Conservation (phyloP, 2,797 vertebrate genomes). For the Chaunax sp. region DNA sequence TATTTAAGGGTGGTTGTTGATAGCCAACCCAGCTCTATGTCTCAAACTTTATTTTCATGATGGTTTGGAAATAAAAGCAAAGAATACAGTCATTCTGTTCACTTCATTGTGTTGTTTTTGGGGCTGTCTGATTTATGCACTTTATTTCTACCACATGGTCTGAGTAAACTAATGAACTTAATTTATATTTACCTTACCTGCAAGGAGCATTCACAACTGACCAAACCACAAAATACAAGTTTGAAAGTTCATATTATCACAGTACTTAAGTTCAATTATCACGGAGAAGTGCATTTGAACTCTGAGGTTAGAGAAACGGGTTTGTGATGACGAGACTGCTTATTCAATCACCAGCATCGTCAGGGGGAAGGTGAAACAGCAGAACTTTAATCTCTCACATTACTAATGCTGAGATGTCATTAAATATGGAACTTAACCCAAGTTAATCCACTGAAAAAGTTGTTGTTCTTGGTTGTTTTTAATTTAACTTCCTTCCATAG, state of each 20-base stretch:
- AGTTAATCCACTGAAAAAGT: no score
- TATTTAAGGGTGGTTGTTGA: constrained; percentile 33
- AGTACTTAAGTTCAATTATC: background rate
- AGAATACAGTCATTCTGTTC: constrained; percentile 10
- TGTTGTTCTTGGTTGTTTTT: no score
- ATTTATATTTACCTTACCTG: no score
- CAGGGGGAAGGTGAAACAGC: no score
- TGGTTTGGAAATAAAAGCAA: constrained; percentile 68
- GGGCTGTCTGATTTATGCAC: background rate
- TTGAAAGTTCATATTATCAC: background rate
- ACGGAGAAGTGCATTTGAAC: background rate
- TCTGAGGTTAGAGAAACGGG: background rate
- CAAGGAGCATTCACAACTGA: no score
- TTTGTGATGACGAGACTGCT: background rate
- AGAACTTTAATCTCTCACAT: no score
- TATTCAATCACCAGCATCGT: no score
- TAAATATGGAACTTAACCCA: no score
- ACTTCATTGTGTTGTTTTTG: background rate
- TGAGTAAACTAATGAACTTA: no score
- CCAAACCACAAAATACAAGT: background rate
- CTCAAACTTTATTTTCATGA: constrained; percentile 21
- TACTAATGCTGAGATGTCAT: no score
- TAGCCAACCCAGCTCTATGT: constrained; percentile 22
- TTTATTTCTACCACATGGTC: background rate
- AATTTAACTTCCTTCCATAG: no score